phyloP scores from a whole-genome alignment of 2,888 invertebrate genomes.

The Nemotelus nigrinus region DNA sequence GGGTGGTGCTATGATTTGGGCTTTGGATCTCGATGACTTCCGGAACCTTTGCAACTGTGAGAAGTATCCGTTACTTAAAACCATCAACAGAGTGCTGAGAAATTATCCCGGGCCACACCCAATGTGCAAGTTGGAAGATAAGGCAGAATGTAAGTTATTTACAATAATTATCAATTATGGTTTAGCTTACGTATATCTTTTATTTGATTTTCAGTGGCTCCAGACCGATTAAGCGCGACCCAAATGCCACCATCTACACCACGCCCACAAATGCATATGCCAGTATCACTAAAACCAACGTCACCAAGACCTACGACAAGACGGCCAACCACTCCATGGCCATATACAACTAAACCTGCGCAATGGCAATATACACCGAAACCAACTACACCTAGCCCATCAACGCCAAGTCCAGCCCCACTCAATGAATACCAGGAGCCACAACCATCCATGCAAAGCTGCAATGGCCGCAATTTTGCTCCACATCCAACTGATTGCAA shows the following conservation, averaged over 20 bases:
- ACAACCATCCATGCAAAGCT: constrained; percentile 51
- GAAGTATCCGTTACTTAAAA: constrained; percentile 79
- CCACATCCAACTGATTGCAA: constrained; percentile 75
- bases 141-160: constrained; percentile 59
- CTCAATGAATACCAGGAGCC: constrained; percentile 1
- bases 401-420: constrained; percentile 48
- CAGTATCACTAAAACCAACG: constrained; percentile 42
- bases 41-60: constrained; percentile 84
- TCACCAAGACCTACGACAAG: constrained; percentile 42
- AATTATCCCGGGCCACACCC: constrained; percentile 74
- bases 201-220: constrained; percentile 33
- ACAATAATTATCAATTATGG: neutral
- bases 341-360: neutral
- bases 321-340: constrained; percentile 13
- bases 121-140: constrained; percentile 68
- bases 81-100: constrained; percentile 82
- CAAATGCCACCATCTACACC: constrained; percentile 47
- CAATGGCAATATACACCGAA: constrained; percentile 8
- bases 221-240: constrained; percentile 42
- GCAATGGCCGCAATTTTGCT: constrained; percentile 65
- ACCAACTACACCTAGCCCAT: constrained; percentile 45
- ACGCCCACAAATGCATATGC: constrained; percentile 34
- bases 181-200: neutral
- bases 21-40: constrained; percentile 88
- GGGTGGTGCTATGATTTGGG: constrained; percentile 91